Evolutionary conservation across 2,888 invertebrate genomes (phyloP).

Genomic region (Phyto melanocephala): DNA sequence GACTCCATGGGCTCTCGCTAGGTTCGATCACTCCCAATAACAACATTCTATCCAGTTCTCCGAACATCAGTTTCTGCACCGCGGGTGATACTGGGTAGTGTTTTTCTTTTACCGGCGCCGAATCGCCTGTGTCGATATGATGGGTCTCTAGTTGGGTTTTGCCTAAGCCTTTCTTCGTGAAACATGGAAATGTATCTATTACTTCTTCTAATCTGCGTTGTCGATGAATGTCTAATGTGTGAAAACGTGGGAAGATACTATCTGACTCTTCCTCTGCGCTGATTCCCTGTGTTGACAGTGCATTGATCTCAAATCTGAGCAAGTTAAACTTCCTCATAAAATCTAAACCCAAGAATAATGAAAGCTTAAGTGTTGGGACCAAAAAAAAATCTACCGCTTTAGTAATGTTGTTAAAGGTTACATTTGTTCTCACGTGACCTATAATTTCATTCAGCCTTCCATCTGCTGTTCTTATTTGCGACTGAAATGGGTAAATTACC

Average conservation of each 20-base stretch:
- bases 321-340: no score
- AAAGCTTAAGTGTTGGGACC: no score
- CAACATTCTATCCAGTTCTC: no score
- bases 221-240: background rate
- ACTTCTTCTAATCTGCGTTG: no score
- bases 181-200: background rate
- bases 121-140: no score
- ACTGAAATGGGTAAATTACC: background rate
- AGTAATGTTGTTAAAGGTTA: background rate
- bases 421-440: background rate
- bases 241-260: background rate
- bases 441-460: background rate
- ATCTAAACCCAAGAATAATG: background rate
- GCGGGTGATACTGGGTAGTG: background rate
- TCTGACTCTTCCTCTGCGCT: no score
- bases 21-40: no score
- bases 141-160: no score
- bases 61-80: background rate
- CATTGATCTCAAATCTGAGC: background rate
- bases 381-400: background rate
- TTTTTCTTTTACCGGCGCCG: background rate
- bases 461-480: no score
- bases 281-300: no score
- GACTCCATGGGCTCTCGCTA: conserved; percentile 65
- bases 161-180: no score